Base-by-base conservation (phyloP, 2,797 vertebrate genomes). In the Hylomyscus alleni region DNA sequence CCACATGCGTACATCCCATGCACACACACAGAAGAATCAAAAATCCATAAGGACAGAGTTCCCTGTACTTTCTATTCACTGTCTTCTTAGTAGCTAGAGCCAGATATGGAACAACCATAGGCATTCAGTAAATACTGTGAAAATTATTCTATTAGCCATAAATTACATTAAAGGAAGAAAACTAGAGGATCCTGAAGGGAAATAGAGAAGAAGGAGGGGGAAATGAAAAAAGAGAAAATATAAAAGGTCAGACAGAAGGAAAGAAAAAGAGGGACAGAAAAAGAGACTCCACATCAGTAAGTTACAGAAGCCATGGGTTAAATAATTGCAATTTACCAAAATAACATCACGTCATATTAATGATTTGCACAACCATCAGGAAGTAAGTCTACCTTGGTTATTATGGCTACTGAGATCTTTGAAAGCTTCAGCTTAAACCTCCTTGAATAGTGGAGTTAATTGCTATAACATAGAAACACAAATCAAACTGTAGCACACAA, bases 241-340 rank as follows among this genome's bases (percentile, higher is more conserved):
- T 37, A n/a, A 12, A 87, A 7, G 3, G 13, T 24, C 1, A 58
- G 54, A 22, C 12, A 40, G 44, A 37, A 86, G 12, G 14, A 40
- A 72, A 8, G 31, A 22, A 60, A 52, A 31, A 37, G 44, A 34
- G 11, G 11, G 31, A 6, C 10, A 17, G 15, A n/a, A 24, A 56
- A 19, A 90, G 86, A 44, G 14, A 54, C 22, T 24, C 86, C 37
- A 60, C 40, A 1, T 89, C 67, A 90, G 9, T 40, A 29, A 93
- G 84, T 78, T 90, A 50, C 60, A 91, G 40, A 91, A 89, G 84
- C 24, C 54, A 31, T 7, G 37, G 72, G 52, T 47, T 62, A 91
- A 90, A 90, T 80, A 67, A 37, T n/a, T 56, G 40, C 22, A 78
- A 40, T 77, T 75, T 85, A 73, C n/a, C 78, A 95, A 77, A 94